Evolutionary conservation across 2,888 invertebrate species (phyloP), one percentile per base, ranked within the genome.

Genomic region (Rugalucina vietnamica): DNA sequence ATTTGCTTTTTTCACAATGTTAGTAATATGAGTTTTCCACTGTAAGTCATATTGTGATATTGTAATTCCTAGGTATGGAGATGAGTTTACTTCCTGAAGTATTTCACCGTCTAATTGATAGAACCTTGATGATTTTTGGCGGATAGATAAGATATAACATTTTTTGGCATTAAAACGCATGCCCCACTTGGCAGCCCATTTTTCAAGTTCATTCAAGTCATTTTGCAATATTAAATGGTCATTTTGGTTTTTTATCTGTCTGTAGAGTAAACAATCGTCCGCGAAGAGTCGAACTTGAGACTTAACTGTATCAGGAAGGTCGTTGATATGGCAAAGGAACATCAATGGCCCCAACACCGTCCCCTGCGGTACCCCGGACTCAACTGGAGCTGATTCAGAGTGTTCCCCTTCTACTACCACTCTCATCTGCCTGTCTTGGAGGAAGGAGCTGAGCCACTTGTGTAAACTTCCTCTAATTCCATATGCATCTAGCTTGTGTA

Each of bases 271-370:
- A 75, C 75, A 75, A 34, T 77, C 77, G 36, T 77, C 70, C 0
- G 77, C 70, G 69, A 76, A 76, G 60, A 76, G 32, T 10, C 76
- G 49, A 12, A 76, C 57, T 18, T 32, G 21, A 3, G 76, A 76
- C 24, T 32, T 34, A 12, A 76, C 65, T 39, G 37, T 76, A 27
- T 36, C 37, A 21, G 76, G 65, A 60, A 60, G 60, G n/a, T 60
- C 76, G 29, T 76, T 76, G 37, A 36, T 24, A 71, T 36, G n/a
- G 10, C n/a, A 36, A 21, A 14, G 29, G 29, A 71, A 71, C 36
- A 71, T 14, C 36, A 37, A 36, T n/a, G 70, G 36, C 32, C 4
- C 69, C 24, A 76, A 24, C 1, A 76, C 76, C 24, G 76, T 57
- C n/a, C 76, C 37, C 37, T 76, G 65, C 5, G 76, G 76, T 1